Evolutionary conservation across 2,113 vertebrate genomes (phyloP).

Genomic region (Aptenodytes forsteri): DNA sequence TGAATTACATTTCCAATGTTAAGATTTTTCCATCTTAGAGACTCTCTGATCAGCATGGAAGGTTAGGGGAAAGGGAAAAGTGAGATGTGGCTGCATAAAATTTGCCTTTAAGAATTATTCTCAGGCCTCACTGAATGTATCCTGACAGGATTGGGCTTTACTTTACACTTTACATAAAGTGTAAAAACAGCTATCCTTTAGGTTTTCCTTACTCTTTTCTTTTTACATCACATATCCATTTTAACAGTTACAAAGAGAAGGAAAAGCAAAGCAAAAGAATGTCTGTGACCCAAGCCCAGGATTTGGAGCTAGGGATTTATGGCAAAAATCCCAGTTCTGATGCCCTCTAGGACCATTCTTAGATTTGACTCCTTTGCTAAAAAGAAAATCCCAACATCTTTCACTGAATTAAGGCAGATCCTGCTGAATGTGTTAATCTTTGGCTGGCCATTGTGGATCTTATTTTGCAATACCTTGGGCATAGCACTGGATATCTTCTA

Average conservation of each 20-base stretch:
- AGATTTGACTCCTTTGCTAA: background rate
- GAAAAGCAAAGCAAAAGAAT: background rate
- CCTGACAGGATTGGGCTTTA: background rate
- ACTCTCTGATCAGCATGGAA: background rate
- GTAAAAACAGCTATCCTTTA: background rate
- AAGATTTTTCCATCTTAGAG: background rate
- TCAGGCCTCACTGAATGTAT: background rate
- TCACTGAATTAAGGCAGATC: background rate
- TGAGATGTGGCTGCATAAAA: background rate
- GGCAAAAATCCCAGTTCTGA: background rate
- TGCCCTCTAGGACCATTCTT: background rate
- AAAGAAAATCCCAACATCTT: background rate
- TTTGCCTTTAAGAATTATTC: background rate
- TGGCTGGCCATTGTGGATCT: background rate
- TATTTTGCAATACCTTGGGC: background rate
- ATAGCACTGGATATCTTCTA: background rate
- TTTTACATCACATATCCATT: background rate
- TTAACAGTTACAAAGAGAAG: background rate
- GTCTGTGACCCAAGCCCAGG: background rate
- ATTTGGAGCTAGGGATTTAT: background rate
- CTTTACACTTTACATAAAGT: background rate
- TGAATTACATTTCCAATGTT: background rate
- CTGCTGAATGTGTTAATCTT: background rate
- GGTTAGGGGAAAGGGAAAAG: background rate
- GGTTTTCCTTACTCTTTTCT: background rate